Percentiles rank a stretch among this genome's conserved stretches.
These are phyloP conservation scores for Kryptopterus vitreolus DNA, from an alignment of 2,797 vertebrate genomes.

Conservation along the genomic window DNA sequence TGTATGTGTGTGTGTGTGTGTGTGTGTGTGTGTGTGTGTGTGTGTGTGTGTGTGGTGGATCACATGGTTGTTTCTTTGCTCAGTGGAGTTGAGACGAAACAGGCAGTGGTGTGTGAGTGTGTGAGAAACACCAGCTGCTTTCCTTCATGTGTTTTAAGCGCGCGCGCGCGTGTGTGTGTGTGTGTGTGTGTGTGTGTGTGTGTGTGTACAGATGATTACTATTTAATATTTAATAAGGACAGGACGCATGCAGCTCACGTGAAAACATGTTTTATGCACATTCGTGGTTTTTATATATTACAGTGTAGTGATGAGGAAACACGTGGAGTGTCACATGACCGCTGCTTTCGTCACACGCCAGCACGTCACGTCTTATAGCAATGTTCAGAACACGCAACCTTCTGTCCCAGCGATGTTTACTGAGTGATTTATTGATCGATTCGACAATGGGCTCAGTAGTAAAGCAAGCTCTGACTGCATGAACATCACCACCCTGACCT, in stretches of 20 bases:
- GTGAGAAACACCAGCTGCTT: conserved; percentile 2
- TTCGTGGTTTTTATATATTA: conserved; percentile 26
- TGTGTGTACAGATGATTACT: conserved; percentile 3
- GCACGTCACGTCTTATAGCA: not conserved
- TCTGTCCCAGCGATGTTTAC: not conserved
- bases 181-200: too few relatives aligned
- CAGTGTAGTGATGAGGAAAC: conserved; percentile 15
- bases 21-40: too few relatives aligned
- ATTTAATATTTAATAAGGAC: not conserved
- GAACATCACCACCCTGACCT: not conserved
- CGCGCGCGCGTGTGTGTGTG: too few relatives aligned
- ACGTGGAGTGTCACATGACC: conserved; percentile 7
- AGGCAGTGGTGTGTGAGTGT: too few relatives aligned
- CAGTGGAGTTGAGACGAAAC: too few relatives aligned
- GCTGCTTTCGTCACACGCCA: too few relatives aligned
- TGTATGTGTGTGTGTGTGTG: too few relatives aligned
- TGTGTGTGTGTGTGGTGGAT: too few relatives aligned
- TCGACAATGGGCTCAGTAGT: not conserved
- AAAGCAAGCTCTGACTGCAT: too few relatives aligned
- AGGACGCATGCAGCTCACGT: conserved; percentile 3
- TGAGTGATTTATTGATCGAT: too few relatives aligned
- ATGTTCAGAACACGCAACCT: not conserved
- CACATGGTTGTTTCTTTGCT: too few relatives aligned
- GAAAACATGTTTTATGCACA: conserved; percentile 14
- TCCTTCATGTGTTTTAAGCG: not conserved